A percentile compares a stretch with the other conserved stretches of the same genome.
Conservation (phyloP, 2,888 invertebrate species). For the Athalia circularis region DNA sequence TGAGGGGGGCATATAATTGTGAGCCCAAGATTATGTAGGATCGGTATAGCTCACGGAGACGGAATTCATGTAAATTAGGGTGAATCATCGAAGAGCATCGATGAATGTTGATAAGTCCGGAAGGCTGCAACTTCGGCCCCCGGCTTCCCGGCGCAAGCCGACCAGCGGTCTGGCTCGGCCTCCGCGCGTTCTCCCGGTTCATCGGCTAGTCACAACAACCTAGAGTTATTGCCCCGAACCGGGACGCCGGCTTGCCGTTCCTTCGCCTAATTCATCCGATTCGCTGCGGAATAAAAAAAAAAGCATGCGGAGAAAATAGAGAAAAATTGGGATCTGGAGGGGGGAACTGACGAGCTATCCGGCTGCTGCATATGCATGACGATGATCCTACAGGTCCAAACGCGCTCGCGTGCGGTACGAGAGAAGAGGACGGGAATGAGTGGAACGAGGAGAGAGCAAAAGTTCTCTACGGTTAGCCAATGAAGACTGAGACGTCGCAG, state of each 20-base stretch:
- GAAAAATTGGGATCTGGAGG: not conserved
- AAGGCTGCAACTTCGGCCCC: constrained; percentile 19
- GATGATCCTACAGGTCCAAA: not conserved
- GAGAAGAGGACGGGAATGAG: constrained; percentile 10
- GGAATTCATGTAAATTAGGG: not conserved
- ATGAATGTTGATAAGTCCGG: constrained; percentile 7
- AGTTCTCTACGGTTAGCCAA: not conserved
- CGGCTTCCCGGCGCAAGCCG: constrained; percentile 52
- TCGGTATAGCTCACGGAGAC: too few relatives aligned
- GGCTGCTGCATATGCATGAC: not conserved
- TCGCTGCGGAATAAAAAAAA: constrained; percentile 56
- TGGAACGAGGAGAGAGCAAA: not conserved
- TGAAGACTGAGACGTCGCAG: constrained; percentile 45
- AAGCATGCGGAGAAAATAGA: not conserved
- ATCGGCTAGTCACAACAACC: constrained; percentile 68
- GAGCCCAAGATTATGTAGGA: too few relatives aligned
- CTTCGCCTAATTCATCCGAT: constrained; percentile 61
- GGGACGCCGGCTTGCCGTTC: constrained; percentile 50
- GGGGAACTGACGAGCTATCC: not conserved
- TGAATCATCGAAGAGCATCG: not conserved
- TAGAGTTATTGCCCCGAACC: constrained; percentile 65
- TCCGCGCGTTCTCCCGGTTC: constrained; percentile 47
- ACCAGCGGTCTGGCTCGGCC: constrained; percentile 68
- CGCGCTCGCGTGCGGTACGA: too few relatives aligned
- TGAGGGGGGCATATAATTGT: too few relatives aligned